These are phyloP conservation scores for Fragum sueziense DNA, from an alignment of 2,888 invertebrate genomes.

Conservation along the genomic window DNA sequence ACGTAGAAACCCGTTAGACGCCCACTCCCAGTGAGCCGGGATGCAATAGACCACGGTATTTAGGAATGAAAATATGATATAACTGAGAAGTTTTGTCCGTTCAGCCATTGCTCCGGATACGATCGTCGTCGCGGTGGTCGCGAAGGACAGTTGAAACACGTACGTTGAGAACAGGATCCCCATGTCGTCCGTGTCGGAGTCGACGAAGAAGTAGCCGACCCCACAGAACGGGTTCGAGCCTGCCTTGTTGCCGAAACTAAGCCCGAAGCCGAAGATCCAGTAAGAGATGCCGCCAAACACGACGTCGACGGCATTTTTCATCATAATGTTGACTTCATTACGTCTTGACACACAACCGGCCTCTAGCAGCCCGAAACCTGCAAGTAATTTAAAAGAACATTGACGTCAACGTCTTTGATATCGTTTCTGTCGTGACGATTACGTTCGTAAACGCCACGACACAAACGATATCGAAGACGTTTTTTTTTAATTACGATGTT, in stretches of 20 bases:
- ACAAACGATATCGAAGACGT: slow-evolving; percentile 75
- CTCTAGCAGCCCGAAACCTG: slow-evolving; percentile 96
- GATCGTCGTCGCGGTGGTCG: slow-evolving; percentile 80
- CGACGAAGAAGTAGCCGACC: slow-evolving; percentile 90
- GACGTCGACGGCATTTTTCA: slow-evolving; percentile 76
- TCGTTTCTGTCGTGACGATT: no score
- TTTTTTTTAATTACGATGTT: slow-evolving; percentile 90
- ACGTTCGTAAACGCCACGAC: no score
- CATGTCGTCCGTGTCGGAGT: slow-evolving; percentile 81
- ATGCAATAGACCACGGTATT: slow-evolving; percentile 80
- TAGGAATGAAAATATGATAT: slow-evolving; percentile 77
- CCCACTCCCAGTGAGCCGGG: slow-evolving; percentile 83
- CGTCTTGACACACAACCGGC: slow-evolving; percentile 91
- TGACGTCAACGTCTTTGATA: no score
- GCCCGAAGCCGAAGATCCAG: slow-evolving; percentile 96
- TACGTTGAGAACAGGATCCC: slow-evolving; percentile 73
- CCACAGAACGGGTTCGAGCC: slow-evolving; percentile 91
- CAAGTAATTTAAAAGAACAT: no score
- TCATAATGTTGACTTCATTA: slow-evolving; percentile 95
- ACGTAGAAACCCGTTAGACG: slow-evolving; percentile 74
- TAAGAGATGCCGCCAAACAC: slow-evolving; percentile 74
- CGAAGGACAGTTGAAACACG: slow-evolving; percentile 79
- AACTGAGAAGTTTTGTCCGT: slow-evolving; percentile 77
- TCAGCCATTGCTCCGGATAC: slow-evolving; percentile 81
- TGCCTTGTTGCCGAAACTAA: slow-evolving; percentile 88